These are phyloP conservation scores for Thamnophis elegans DNA, from an alignment of 2,797 vertebrate genomes.

Conservation along the genomic window DNA sequence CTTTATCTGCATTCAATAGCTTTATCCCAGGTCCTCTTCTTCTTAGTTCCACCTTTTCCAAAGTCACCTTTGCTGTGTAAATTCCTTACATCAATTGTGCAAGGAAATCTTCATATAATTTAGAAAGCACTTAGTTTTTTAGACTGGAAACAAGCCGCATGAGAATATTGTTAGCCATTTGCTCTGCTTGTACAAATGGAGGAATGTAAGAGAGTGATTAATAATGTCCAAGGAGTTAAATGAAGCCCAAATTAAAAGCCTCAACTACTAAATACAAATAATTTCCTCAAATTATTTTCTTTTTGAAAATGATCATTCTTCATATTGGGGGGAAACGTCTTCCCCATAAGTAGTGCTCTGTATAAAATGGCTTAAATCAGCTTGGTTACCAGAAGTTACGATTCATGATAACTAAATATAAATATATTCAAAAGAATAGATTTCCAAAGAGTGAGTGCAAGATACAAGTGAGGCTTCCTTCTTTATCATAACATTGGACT, in stretches of 20 bases:
- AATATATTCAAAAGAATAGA: neutral
- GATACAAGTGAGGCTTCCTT: neutral
- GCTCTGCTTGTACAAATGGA: neutral
- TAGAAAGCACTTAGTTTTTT: neutral
- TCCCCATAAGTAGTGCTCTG: neutral
- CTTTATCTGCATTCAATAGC: too few species aligned
- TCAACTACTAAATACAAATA: neutral
- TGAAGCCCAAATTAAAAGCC: neutral
- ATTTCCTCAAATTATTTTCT: neutral
- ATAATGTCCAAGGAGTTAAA: neutral
- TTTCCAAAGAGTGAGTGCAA: neutral
- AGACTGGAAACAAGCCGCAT: neutral
- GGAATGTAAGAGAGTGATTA: neutral
- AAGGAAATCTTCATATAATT: neutral
- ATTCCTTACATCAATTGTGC: neutral
- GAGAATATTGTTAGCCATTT: neutral
- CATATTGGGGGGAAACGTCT: neutral
- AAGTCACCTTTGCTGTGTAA: neutral
- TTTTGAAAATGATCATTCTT: neutral
- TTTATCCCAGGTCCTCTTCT: neutral
- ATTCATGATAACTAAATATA: neutral
- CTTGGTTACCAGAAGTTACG: neutral
- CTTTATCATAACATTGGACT: neutral
- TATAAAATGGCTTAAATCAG: neutral
- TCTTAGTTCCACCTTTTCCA: neutral